Evolutionary conservation across 1,140 invertebrate genomes (phyloP), one percentile per base, ranked within the genome.

Genomic region (Trichoplusia ni): DNA sequence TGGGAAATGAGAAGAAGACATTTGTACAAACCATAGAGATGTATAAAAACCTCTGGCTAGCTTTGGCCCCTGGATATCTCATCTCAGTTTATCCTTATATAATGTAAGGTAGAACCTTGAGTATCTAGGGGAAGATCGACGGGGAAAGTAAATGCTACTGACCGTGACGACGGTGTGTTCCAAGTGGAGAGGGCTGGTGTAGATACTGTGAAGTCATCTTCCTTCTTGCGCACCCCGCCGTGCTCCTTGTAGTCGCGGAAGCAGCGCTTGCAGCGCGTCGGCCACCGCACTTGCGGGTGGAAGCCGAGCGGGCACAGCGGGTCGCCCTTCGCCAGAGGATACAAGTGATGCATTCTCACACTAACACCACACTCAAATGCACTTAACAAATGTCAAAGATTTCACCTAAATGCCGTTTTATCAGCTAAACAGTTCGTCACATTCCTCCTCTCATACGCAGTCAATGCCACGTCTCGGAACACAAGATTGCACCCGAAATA

Each of bases 231-330:
- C 33, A 93, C 93, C 9, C 94, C 94, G 9, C 95, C 95, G 90
- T 97, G 96, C 77, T 98, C 96, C 86, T 97, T 97, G 89, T 97
- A 98, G 82, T 97, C 97, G 92, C 97, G 95, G 92, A 98, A 98
- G 88, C 97, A 98, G 69, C 97, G 91, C 91, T 98, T 98, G 91
- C 97, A 98, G 69, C 96, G 92, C 33, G 96, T 98, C 9, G 97
- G 97, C 95, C 97, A 97, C 70, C 97, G 93, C 64, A 97, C 96
- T 91, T 98, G 97, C 14, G 97, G 97, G 91, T 97, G 96, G 83
- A 98, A 98, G n/a, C 97, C 97, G 78, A 98, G 91, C 18, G 96
- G 96, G 84, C 97, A 98, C 54, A 97, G 90, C 33, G 96, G 95
- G 84, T 98, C 97, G 58, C 95, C 95, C 91, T 95, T 96, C 70